Percentiles rank a stretch among this genome's conserved stretches.
These are phyloP conservation scores for Parauchenoglanis punctatus DNA, from an alignment of 2,797 vertebrate species.

Conservation along the genomic window DNA sequence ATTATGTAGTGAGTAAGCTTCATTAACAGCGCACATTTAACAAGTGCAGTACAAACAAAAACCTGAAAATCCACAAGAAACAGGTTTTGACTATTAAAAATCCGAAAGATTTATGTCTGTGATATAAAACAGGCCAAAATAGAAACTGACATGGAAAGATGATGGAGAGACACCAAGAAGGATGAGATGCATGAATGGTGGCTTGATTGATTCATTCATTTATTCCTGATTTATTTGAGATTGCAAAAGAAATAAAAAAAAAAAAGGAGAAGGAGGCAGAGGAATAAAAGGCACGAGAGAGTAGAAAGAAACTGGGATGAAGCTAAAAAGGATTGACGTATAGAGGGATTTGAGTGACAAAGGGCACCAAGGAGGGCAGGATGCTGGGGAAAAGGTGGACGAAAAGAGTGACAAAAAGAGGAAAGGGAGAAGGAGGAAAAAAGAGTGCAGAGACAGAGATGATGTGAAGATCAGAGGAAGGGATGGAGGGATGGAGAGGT, in stretches of 20 bases:
- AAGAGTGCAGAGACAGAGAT: neutral
- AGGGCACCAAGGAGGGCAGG: neutral
- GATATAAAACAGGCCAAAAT: neutral
- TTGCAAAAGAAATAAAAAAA: neutral
- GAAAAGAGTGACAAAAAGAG: neutral
- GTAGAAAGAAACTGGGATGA: neutral
- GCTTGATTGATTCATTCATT: neutral
- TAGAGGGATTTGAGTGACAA: neutral
- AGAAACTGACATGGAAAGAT: neutral
- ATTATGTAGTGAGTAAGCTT: neutral
- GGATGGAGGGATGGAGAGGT: constrained; percentile 32
- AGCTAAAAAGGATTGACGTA: neutral
- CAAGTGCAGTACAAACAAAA: too few relatives aligned
- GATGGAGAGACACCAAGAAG: constrained; percentile 23
- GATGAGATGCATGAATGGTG: neutral
- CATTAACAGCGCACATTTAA: neutral
- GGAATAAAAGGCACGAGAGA: neutral
- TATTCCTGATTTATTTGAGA: neutral
- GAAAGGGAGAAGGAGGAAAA: too few relatives aligned
- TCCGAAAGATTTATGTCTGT: neutral
- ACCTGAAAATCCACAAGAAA: neutral
- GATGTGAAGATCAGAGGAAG: neutral
- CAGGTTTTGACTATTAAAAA: neutral
- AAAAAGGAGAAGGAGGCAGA: neutral
- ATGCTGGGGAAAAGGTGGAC: neutral